A percentile compares a stretch with the other conserved stretches of the same genome.
These are phyloP conservation scores for Drosophila eugracilis DNA, from an alignment of 1,140 invertebrate species.

Conservation along the genomic window DNA sequence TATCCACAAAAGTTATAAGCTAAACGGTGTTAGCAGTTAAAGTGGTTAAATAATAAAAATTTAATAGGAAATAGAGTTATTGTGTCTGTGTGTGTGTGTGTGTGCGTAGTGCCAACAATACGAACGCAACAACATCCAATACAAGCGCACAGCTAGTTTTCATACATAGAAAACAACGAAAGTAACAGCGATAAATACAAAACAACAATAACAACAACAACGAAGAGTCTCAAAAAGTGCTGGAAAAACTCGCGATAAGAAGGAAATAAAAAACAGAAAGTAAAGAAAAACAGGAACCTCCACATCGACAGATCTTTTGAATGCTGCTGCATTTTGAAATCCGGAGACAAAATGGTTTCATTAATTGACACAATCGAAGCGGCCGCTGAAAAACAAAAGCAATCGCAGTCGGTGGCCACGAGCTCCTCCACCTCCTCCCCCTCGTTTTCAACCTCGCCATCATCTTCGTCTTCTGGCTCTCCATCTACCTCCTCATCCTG, in stretches of 20 bases:
- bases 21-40: constrained; percentile 8
- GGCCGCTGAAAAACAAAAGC: constrained; percentile 63
- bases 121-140: constrained; percentile 32
- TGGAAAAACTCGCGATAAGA: constrained; percentile 51
- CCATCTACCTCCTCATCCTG: constrained; percentile 2
- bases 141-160: constrained; percentile 40
- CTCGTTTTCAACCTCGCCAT: constrained; percentile 3
- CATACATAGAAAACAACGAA: constrained; percentile 55
- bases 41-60: constrained; percentile 52
- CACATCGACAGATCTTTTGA: constrained; percentile 58
- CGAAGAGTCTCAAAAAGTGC: constrained; percentile 63
- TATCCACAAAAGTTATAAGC: constrained; percentile 13
- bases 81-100: constrained; percentile 24
- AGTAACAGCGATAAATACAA: constrained; percentile 32
- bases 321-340: constrained; percentile 69
- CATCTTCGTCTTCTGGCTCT: constrained; percentile 1
- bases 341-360: constrained; percentile 76
- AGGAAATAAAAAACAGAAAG: constrained; percentile 23
- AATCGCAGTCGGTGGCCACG: constrained; percentile 30
- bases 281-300: constrained; percentile 36
- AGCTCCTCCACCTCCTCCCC: background rate
- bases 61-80: constrained; percentile 30
- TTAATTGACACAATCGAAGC: constrained; percentile 77
- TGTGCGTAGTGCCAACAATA: constrained; percentile 53
- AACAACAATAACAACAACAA: constrained; percentile 29